phyloP scores from a whole-genome alignment of 2,797 vertebrate genomes.

The Lacerta bilineata region DNA sequence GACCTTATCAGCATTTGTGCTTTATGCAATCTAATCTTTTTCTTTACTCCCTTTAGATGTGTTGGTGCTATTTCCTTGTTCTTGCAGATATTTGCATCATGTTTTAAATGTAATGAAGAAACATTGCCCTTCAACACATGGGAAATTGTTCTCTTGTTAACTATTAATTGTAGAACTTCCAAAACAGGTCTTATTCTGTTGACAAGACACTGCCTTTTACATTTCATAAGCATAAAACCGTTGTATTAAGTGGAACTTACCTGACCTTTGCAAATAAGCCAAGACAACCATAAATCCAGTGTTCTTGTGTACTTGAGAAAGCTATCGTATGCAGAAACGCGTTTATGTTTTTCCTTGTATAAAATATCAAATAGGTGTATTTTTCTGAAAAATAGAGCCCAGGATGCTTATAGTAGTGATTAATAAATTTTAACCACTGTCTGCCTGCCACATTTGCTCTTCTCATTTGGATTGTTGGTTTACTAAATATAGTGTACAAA shows the following conservation, averaged over 20 bases:
- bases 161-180: not conserved
- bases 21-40: constrained; percentile 11
- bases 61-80: not conserved
- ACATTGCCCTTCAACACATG: not conserved
- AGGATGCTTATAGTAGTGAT: not conserved
- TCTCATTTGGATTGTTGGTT: not conserved
- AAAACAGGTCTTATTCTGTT: not conserved
- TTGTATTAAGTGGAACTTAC: not conserved
- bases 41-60: not conserved
- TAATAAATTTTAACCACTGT: not conserved
- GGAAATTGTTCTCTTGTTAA: not conserved
- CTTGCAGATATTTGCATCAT: not conserved
- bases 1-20: not conserved
- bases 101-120: not conserved
- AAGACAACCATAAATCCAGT: constrained; percentile 2
- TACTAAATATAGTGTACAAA: not conserved
- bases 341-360: not conserved
- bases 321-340: not conserved
- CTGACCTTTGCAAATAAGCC: not conserved
- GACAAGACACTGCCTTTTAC: not conserved
- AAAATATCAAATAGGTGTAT: not conserved
- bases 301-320: not conserved
- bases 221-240: not conserved
- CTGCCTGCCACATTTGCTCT: not conserved
- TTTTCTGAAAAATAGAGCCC: not conserved